Percentiles rank a stretch among this genome's conserved stretches.
phyloP scores from a whole-genome alignment of 1,140 invertebrate genomes.

The Aleiodes sp. region DNA sequence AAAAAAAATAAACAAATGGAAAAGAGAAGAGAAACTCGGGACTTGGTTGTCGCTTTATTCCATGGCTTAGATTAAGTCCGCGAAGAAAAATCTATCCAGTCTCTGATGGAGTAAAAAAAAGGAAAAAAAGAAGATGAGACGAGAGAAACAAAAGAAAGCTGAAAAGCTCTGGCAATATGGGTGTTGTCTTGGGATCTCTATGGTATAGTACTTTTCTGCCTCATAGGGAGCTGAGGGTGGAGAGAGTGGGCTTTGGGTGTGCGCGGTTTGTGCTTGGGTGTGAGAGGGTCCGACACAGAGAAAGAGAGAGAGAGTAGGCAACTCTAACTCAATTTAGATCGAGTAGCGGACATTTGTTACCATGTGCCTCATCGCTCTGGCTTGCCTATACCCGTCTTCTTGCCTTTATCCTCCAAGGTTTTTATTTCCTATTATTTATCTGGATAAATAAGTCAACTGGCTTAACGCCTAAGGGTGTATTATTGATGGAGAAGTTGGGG shows the following conservation, averaged over 20 bases:
- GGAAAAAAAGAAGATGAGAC: constrained; percentile 29
- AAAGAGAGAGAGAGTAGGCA: no score
- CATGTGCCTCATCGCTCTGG: constrained; percentile 16
- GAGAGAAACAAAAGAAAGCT: constrained; percentile 45
- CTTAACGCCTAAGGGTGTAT: constrained; percentile 18
- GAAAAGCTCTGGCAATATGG: constrained; percentile 52
- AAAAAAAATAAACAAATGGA: constrained; percentile 22
- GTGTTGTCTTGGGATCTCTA: constrained; percentile 53
- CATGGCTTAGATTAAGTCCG: constrained; percentile 64
- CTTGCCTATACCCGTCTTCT: constrained; percentile 23
- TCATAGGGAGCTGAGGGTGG: constrained; percentile 20
- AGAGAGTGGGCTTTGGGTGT: neutral
- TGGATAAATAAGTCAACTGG: constrained; percentile 60
- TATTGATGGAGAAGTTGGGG: constrained; percentile 23
- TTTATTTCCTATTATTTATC: constrained; percentile 66
- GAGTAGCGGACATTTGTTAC: constrained; percentile 62
- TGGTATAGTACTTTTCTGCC: constrained; percentile 40
- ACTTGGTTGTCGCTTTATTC: constrained; percentile 58
- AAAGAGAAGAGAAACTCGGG: constrained; percentile 32
- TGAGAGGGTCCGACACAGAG: constrained; percentile 37
- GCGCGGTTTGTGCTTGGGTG: neutral
- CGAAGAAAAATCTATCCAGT: constrained; percentile 63
- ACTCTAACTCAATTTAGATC: constrained; percentile 67
- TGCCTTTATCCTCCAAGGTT: constrained; percentile 44
- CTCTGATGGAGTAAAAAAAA: constrained; percentile 34